These are phyloP conservation scores for Thecocarcelia acutangulata DNA, from an alignment of 2,888 invertebrate genomes.

Conservation along the genomic window DNA sequence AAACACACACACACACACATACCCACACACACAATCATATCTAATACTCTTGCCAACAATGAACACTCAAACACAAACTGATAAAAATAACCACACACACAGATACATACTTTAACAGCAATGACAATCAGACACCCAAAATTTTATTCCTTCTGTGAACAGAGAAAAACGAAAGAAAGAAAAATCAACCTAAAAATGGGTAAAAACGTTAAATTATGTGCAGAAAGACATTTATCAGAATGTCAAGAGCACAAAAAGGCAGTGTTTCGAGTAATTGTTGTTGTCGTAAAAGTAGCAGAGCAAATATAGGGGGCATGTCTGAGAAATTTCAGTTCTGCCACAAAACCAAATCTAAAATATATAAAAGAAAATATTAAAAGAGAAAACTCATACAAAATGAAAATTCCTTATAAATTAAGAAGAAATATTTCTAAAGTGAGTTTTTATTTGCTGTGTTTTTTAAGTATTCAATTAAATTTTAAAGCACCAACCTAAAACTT, in stretches of 20 bases:
- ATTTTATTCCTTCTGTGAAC: constrained; percentile 21
- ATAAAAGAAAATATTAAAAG: not conserved
- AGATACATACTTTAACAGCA: not conserved
- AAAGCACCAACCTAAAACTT: not conserved
- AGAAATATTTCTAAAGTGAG: no score
- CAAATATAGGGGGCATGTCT: not conserved
- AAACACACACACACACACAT: constrained; percentile 10
- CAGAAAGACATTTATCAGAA: constrained; percentile 69
- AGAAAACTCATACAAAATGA: not conserved
- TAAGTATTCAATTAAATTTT: not conserved
- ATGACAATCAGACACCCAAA: constrained; percentile 13
- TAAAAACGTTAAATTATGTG: constrained; percentile 67
- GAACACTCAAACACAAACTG: not conserved
- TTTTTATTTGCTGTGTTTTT: no score
- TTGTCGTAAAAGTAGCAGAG: constrained; percentile 9
- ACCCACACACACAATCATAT: constrained; percentile 15
- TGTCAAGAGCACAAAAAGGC: constrained; percentile 68
- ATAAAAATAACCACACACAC: constrained; percentile 7
- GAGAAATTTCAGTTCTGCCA: not conserved
- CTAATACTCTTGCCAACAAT: not conserved
- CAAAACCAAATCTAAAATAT: not conserved
- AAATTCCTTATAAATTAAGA: not conserved
- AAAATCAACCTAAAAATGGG: constrained; percentile 47
- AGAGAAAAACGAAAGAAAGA: constrained; percentile 17
- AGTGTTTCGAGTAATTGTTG: constrained; percentile 29